Conservation (phyloP, 1,140 invertebrate genomes). For the Melanaphis sacchari region DNA sequence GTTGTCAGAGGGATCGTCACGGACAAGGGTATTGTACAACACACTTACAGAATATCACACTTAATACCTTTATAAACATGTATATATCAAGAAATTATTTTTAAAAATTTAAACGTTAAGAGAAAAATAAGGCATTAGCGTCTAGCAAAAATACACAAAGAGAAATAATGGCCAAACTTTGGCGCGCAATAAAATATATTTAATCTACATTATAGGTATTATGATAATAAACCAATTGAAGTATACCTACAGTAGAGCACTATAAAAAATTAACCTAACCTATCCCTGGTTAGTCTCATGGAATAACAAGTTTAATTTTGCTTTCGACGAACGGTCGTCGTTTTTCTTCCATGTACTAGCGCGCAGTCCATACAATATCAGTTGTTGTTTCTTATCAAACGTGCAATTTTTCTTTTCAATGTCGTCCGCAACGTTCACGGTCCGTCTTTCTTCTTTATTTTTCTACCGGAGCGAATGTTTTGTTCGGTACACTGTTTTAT, state of each 20-base stretch:
- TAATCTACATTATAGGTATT: too few species aligned
- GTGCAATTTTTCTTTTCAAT: conserved; percentile 37
- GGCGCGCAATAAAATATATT: not conserved
- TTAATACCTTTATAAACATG: not conserved
- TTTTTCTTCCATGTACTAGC: conserved; percentile 22
- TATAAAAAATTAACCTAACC: too few species aligned
- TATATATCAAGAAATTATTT: not conserved
- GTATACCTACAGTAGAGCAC: too few species aligned
- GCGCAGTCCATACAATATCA: not conserved
- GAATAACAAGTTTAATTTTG: not conserved
- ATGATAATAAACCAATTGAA: not conserved
- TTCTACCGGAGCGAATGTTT: not conserved
- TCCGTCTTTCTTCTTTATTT: not conserved
- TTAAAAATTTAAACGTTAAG: not conserved
- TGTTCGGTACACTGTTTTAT: not conserved
- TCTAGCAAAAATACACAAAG: not conserved
- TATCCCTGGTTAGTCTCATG: not conserved
- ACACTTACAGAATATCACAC: not conserved
- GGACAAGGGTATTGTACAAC: not conserved
- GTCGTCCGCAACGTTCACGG: not conserved
- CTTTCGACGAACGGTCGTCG: not conserved
- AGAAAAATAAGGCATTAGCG: not conserved
- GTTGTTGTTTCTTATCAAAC: conserved; percentile 35
- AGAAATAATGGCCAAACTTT: not conserved
- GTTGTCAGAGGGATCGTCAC: too few species aligned